Evolutionary conservation across 2,113 vertebrate species (phyloP).

Genomic region (Scopus umbretta): DNA sequence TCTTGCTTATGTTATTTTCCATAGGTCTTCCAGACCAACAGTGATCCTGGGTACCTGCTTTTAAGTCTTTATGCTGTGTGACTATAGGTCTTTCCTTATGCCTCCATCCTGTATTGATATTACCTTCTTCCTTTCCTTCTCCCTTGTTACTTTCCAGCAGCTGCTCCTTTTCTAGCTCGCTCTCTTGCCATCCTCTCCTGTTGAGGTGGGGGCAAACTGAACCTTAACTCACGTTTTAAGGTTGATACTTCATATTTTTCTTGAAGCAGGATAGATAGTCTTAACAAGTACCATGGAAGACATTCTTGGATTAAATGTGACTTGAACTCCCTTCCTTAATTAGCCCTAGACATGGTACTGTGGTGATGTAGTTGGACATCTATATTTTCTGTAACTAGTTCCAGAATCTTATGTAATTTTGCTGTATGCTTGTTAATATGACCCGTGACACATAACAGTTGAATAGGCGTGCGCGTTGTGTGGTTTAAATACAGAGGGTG

Average conservation of each 20-base stretch:
- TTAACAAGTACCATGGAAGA: neutral
- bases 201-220: neutral
- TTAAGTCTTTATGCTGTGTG: neutral
- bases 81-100: neutral
- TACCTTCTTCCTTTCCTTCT: neutral
- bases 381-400: neutral
- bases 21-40: neutral
- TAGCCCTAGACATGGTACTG: neutral
- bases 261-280: neutral
- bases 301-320: neutral
- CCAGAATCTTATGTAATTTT: neutral
- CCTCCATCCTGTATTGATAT: neutral
- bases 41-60: neutral
- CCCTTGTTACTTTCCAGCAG: neutral
- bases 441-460: neutral
- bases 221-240: neutral
- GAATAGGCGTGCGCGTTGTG: neutral
- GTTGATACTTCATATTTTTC: neutral
- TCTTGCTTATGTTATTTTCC: neutral
- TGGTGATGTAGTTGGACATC: neutral
- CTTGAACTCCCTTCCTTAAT: neutral
- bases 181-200: neutral
- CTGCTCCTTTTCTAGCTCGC: accelerated
- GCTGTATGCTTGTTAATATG: neutral
- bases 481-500: neutral